phyloP scores from a whole-genome alignment of 2,888 invertebrate genomes.

The Idaea aversata region DNA sequence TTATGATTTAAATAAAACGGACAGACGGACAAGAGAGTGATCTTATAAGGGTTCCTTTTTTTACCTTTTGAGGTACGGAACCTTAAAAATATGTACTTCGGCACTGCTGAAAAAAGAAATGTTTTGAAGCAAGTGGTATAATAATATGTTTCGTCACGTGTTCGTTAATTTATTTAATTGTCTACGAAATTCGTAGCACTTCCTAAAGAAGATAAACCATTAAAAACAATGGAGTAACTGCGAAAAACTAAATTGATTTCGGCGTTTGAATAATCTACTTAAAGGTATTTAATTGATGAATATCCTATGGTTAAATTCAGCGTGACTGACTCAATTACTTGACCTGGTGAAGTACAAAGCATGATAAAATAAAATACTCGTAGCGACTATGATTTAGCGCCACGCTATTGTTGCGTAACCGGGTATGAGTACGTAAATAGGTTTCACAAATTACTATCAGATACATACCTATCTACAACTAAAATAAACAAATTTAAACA shows the following conservation, averaged over 20 bases:
- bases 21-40: no score
- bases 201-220: neutral
- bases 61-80: no score
- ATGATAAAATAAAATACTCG: slow-evolving; percentile 2
- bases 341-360: neutral
- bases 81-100: no score
- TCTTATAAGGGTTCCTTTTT: no score
- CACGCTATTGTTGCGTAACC: neutral
- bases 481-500: neutral
- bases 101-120: neutral
- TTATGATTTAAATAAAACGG: no score
- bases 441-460: neutral
- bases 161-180: neutral
- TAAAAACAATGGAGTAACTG: neutral
- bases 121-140: neutral
- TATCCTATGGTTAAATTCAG: neutral
- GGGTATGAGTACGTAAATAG: neutral
- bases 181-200: neutral
- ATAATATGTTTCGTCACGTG: no score
- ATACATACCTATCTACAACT: neutral
- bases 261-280: neutral
- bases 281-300: neutral
- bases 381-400: slow-evolving; percentile 3
- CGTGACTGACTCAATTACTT: neutral
- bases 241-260: neutral